A percentile compares a stretch with the other conserved stretches of the same genome.
Conservation (phyloP, 2,113 vertebrate species). For the Thomomys bottae region DNA sequence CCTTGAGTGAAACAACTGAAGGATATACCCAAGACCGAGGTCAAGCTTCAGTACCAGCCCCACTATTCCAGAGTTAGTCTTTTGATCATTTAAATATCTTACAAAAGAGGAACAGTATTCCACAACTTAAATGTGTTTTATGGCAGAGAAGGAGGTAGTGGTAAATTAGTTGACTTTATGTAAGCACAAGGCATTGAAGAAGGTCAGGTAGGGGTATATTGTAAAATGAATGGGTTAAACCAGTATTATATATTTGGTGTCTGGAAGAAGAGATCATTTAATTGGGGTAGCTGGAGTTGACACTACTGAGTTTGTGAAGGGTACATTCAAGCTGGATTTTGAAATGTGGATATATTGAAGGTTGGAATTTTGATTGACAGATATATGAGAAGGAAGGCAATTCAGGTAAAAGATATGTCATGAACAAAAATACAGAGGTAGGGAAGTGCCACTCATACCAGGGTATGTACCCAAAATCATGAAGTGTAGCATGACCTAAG, state of each 20-base stretch:
- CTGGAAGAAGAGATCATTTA: slow-evolving; percentile 25
- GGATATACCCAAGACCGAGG: no score
- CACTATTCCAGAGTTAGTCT: neutral
- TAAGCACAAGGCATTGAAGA: slow-evolving; percentile 17
- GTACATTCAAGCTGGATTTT: slow-evolving; percentile 6
- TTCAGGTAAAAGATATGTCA: slow-evolving; percentile 33
- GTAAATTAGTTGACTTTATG: slow-evolving; percentile 10
- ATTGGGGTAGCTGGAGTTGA: neutral
- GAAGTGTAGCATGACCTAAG: neutral
- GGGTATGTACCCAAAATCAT: neutral
- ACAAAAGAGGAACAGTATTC: neutral
- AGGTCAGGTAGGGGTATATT: neutral
- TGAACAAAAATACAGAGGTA: slow-evolving; percentile 32
- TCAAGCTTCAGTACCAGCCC: neutral
- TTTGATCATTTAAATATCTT: slow-evolving; percentile 24
- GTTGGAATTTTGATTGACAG: slow-evolving; percentile 36
- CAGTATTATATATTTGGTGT: slow-evolving; percentile 3
- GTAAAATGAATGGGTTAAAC: neutral
- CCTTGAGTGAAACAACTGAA: no score
- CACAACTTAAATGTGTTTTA: slow-evolving; percentile 22
- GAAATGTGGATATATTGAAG: slow-evolving; percentile 44
- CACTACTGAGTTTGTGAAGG: slow-evolving; percentile 14
- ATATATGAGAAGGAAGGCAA: neutral
- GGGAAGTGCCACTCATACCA: neutral
- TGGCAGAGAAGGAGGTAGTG: neutral